Evolutionary conservation across 2,113 vertebrate genomes (phyloP).

Genomic region (human): GRCh38 chr17:13785501-13786000

Average conservation of each 20-base stretch:
- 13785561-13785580: neutral
- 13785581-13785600: rapidly evolving
- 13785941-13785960: neutral
- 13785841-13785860: neutral
- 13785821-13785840: no score
- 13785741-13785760: neutral
- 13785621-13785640: rapidly evolving
- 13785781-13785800: neutral
- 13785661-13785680: neutral
- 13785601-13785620: neutral
- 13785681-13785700: neutral
- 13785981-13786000: rapidly evolving
- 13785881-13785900: neutral
- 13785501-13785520: neutral
- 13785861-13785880: neutral
- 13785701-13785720: neutral
- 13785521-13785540: neutral
- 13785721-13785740: neutral
- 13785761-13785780: neutral
- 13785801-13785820: neutral
- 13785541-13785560: neutral
- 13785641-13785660: neutral
- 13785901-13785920: neutral
- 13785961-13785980: no score
- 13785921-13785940: neutral